phyloP scores from a whole-genome alignment of 2,797 vertebrate species.

The Peromyscus aztecus region DNA sequence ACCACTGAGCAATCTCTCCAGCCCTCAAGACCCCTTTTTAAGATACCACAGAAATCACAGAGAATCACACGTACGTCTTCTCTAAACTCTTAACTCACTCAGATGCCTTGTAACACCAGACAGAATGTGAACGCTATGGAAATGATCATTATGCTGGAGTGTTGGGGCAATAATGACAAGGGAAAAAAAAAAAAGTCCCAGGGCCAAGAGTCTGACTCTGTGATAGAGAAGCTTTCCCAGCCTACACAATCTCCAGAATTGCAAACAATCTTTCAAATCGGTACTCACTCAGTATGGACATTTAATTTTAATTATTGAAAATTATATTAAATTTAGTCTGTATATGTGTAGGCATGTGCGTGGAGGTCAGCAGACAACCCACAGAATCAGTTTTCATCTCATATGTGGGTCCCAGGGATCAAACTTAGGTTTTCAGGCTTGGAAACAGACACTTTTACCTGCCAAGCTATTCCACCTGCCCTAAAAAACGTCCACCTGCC shows the following conservation, averaged over 20 bases:
- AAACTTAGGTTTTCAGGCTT: background rate
- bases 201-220: background rate
- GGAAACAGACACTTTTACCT: background rate
- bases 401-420: background rate
- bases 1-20: background rate
- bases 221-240: background rate
- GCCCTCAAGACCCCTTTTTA: background rate
- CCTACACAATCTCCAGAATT: background rate
- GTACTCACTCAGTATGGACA: background rate
- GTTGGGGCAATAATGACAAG: background rate
- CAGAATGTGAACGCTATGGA: background rate
- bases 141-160: background rate
- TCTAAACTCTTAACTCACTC: background rate
- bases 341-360: background rate
- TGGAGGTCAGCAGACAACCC: background rate
- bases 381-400: background rate
- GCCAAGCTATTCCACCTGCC: background rate
- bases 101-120: background rate
- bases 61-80: background rate
- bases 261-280: background rate
- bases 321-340: background rate
- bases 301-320: background rate
- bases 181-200: background rate
- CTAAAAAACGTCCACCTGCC: background rate
- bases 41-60: background rate